Base-by-base conservation (phyloP, 1,140 invertebrate species). In the Dendrolimus kikuchii region DNA sequence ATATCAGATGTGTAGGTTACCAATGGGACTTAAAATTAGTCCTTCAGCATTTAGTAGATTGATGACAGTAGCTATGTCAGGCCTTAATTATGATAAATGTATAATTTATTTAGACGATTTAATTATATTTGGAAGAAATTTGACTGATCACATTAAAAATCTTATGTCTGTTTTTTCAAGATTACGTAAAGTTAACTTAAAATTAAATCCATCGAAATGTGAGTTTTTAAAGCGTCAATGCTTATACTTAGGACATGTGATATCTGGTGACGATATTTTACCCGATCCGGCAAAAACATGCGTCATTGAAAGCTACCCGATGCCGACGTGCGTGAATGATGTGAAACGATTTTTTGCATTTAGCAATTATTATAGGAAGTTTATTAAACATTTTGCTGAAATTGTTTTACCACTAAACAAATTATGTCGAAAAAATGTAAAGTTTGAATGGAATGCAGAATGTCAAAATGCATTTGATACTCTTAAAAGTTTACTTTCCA, bases 201-300 rank as follows among this genome's bases (percentile, higher is more conserved):
- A 59, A 51, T 39, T 55, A 51, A 59, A 59, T 40, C 53, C 57
- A 9, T 4, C 38, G 5, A 59, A 59, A 40, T 59, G 57, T 40
- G 36, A 51, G n/a, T 59, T 55, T 39, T 7, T 59, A 5, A 46
- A 51, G 48, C 50, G 6, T 23, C 7, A 59, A 59, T 2, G 54
- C 1, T 39, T 54, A 43, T 59, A 59, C 43, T 48, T 59, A 48
- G 57, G 57, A 7, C 57, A 59, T 10, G 38, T 50, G 5, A 51
- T 59, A 5, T 53, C 57, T 7, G 41, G 37, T 5, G 7, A 49
- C 7, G 51, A 42, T 4, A 7, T 52, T 1, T 48, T 40, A 52
- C 42, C 51, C 3, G 51, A 53, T 7, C 38, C 38, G 5, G 38
- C 38, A 41, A 53, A 53, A 41, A 41, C 41, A 5, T 40, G 8